Conservation (phyloP, 2,888 invertebrate species). For the Tiliacea citrago region DNA sequence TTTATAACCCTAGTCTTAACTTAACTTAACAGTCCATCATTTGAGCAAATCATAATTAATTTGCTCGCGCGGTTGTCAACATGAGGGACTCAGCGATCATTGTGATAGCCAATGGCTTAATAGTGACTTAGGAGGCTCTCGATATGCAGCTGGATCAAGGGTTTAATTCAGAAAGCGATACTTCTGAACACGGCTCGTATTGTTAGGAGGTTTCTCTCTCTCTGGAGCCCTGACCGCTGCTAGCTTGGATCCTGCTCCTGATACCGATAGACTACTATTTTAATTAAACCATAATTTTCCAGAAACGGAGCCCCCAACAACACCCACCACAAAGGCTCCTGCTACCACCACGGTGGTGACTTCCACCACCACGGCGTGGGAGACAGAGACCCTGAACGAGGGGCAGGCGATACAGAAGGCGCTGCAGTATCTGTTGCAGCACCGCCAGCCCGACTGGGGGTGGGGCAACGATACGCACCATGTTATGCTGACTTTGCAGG, state of each 20-base stretch:
- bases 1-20: too few relatives aligned
- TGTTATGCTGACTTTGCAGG: constrained; percentile 95
- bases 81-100: background rate
- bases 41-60: background rate
- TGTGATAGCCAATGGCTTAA: background rate
- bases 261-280: background rate
- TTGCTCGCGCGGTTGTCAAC: background rate
- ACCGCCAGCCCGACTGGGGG: constrained; percentile 94
- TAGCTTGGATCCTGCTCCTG: background rate
- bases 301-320: constrained; percentile 85
- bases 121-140: background rate
- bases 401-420: constrained; percentile 92
- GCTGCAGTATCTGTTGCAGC: constrained; percentile 93
- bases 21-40: background rate
- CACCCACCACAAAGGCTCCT: constrained; percentile 74
- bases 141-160: background rate
- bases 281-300: constrained; percentile 19
- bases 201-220: background rate
- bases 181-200: background rate
- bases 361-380: constrained; percentile 82
- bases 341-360: constrained; percentile 74
- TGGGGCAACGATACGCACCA: constrained; percentile 96
- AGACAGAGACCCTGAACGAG: constrained; percentile 85
- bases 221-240: background rate
- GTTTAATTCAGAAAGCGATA: background rate